Percentiles rank a stretch among this genome's conserved stretches.
phyloP scores from a whole-genome alignment of 2,113 vertebrate genomes.

The Columba janthina region DNA sequence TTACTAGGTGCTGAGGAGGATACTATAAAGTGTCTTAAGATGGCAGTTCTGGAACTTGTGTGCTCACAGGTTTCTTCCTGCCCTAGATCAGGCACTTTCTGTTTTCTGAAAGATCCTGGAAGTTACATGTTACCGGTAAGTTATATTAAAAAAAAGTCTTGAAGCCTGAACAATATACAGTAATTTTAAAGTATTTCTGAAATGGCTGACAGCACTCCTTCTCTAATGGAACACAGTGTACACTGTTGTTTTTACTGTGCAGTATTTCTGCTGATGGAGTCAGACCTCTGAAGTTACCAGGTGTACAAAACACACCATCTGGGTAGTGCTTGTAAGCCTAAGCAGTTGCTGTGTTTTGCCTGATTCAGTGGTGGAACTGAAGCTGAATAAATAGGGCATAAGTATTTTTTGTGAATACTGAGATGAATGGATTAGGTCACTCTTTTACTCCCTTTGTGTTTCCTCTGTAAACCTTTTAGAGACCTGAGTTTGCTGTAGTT shows the following conservation, averaged over 20 bases:
- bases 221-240: not conserved
- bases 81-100: not conserved
- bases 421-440: constrained; percentile 13
- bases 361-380: not conserved
- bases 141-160: not conserved
- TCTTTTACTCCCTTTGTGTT: not conserved
- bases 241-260: not conserved
- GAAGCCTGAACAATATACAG: not conserved
- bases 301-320: not conserved
- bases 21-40: not conserved
- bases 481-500: not conserved
- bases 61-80: not conserved
- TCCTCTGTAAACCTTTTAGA: not conserved
- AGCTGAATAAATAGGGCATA: not conserved
- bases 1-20: not conserved
- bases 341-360: constrained; percentile 3
- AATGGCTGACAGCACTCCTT: not conserved
- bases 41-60: not conserved
- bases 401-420: constrained; percentile 17
- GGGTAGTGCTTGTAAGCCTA: not conserved
- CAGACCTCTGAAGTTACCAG: not conserved
- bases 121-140: not conserved
- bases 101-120: not conserved
- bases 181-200: not conserved
- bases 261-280: not conserved